These are phyloP conservation scores for Conops quadrifasciatus DNA, from an alignment of 2,888 invertebrate genomes.

Conservation along the genomic window DNA sequence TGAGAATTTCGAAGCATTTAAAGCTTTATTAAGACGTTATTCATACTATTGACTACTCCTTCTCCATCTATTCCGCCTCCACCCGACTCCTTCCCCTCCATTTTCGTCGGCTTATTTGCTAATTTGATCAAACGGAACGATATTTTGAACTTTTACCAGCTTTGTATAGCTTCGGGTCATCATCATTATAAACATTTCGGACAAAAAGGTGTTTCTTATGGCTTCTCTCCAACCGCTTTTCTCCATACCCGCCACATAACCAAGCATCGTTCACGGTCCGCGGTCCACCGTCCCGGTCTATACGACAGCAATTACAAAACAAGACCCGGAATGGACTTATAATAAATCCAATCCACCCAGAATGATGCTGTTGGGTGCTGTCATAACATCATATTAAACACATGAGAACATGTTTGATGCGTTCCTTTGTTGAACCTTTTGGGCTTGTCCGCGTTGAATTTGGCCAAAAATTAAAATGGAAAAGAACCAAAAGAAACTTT, in stretches of 20 bases:
- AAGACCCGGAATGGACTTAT: not conserved
- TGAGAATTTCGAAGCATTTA: too few relatives aligned
- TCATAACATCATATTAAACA: constrained; percentile 15
- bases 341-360: not conserved
- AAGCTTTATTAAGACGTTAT: too few relatives aligned
- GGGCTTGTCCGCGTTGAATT: constrained; percentile 17
- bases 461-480: not conserved
- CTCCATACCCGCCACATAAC: not conserved
- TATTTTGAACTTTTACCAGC: constrained; percentile 9
- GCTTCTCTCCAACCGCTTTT: too few relatives aligned
- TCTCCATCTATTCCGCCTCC: too few relatives aligned
- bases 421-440: not conserved
- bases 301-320: not conserved
- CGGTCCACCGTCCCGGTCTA: not conserved
- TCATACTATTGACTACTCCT: too few relatives aligned
- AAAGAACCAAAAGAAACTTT: not conserved
- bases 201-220: constrained; percentile 12
- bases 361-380: constrained; percentile 21
- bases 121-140: too few relatives aligned
- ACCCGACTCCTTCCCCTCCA: too few relatives aligned
- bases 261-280: not conserved
- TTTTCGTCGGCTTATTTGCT: too few relatives aligned
- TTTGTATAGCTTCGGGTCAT: constrained; percentile 12
- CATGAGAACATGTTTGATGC: constrained; percentile 1
- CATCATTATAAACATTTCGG: constrained; percentile 17